Evolutionary conservation across 2,888 invertebrate species (phyloP).

Genomic region (Pegoplata infirma): DNA sequence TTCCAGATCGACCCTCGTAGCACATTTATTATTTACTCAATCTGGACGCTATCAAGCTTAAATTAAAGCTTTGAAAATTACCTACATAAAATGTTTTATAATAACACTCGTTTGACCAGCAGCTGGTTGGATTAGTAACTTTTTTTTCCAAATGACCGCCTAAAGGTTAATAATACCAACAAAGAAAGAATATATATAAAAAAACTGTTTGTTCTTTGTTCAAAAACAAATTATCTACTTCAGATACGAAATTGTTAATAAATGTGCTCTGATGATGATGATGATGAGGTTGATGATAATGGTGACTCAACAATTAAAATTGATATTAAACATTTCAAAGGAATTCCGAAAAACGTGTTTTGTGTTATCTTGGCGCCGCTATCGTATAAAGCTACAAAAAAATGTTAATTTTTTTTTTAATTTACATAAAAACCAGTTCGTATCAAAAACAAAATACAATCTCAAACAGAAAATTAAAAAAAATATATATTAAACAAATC

Average conservation of each 20-base stretch:
- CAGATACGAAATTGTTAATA: constrained; percentile 17
- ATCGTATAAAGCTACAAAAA: constrained; percentile 17
- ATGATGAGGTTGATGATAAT: constrained; percentile 14
- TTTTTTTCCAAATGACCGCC: no score
- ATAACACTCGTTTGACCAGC: no score
- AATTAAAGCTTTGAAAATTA: no score
- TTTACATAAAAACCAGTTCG: constrained; percentile 48
- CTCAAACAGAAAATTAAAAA: background rate
- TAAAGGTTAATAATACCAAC: no score
- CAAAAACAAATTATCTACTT: background rate
- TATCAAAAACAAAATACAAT: background rate
- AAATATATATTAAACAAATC: background rate
- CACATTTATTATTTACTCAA: no score
- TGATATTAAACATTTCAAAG: constrained; percentile 55
- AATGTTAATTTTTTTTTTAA: background rate
- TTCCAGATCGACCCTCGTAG: no score
- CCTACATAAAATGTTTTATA: no score
- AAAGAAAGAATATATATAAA: no score
- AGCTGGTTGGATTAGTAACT: no score
- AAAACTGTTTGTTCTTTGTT: background rate
- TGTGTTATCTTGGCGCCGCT: constrained; percentile 58
- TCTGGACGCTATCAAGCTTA: no score
- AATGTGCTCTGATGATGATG: constrained; percentile 22
- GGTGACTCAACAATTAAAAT: constrained; percentile 56
- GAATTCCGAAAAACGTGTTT: constrained; percentile 57